phyloP scores from a whole-genome alignment of 1,140 invertebrate species.

The Drosophila grimshawi region DNA sequence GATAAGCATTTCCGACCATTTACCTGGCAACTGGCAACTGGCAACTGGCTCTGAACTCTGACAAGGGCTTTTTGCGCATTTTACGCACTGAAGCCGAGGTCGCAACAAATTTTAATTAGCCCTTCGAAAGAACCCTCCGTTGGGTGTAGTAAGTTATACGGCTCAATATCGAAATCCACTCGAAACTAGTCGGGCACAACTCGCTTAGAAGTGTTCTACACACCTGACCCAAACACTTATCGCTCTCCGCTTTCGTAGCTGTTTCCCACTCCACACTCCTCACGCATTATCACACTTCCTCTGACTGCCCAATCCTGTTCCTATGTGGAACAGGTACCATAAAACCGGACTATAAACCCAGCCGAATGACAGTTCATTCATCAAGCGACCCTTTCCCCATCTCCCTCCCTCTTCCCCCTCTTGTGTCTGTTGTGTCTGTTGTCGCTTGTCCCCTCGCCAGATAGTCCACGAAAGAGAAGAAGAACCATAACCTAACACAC shows the following conservation, averaged over 20 bases:
- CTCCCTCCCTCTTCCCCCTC: not conserved
- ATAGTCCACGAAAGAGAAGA: not conserved
- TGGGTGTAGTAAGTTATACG: not conserved
- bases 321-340: conserved; percentile 23
- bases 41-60: conserved; percentile 52
- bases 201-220: not conserved
- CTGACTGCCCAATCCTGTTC: not conserved
- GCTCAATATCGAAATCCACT: too few relatives aligned
- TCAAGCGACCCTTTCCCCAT: conserved; percentile 28
- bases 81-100: conserved; percentile 43
- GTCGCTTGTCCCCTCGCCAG: too few relatives aligned
- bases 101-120: conserved; percentile 20
- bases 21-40: conserved; percentile 13
- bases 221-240: conserved; percentile 12
- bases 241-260: not conserved
- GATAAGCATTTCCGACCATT: conserved; percentile 35
- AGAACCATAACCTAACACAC: conserved; percentile 39
- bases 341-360: conserved; percentile 20
- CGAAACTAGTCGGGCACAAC: not conserved
- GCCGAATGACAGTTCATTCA: conserved; percentile 38
- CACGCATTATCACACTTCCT: not conserved
- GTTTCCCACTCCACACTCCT: not conserved
- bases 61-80: conserved; percentile 57
- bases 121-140: not conserved
- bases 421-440: too few relatives aligned